phyloP scores from a whole-genome alignment of 2,888 invertebrate genomes.

The Allophyes oxyacanthae region DNA sequence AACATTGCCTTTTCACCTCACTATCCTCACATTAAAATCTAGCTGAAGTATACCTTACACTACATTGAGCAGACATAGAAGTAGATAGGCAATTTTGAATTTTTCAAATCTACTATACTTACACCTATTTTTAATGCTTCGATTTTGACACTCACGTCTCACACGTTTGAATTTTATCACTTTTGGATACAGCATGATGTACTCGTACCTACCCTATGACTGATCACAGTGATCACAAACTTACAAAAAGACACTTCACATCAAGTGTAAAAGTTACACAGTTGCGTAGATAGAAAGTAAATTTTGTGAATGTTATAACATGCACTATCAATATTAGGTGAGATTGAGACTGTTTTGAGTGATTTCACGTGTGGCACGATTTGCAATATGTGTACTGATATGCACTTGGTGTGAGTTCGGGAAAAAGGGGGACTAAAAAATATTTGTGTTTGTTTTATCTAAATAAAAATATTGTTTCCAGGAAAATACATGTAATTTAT shows the following conservation, averaged over 20 bases:
- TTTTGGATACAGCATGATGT: slow-evolving; percentile 38
- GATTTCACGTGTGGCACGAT: slow-evolving; percentile 2
- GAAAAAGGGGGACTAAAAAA: background rate
- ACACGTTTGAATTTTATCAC: slow-evolving; percentile 14
- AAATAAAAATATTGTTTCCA: slow-evolving; percentile 66
- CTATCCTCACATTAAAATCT: slow-evolving; percentile 17
- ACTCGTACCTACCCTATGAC: too few species aligned
- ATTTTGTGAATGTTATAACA: background rate
- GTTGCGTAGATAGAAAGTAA: slow-evolving; percentile 1
- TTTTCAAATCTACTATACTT: slow-evolving; percentile 8
- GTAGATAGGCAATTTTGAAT: slow-evolving; percentile 36
- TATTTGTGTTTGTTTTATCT: slow-evolving; percentile 5
- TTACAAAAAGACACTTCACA: slow-evolving; percentile 43
- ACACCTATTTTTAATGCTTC: slow-evolving; percentile 20
- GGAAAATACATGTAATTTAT: slow-evolving; percentile 83
- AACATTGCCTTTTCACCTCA: slow-evolving; percentile 28
- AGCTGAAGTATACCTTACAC: slow-evolving; percentile 14
- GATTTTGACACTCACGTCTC: slow-evolving; percentile 26
- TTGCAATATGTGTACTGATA: background rate
- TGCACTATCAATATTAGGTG: slow-evolving; percentile 15
- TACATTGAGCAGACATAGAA: slow-evolving; percentile 30
- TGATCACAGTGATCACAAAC: slow-evolving; percentile 7
- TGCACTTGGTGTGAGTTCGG: slow-evolving; percentile 27
- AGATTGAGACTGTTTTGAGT: slow-evolving; percentile 10
- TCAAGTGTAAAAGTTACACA: slow-evolving; percentile 22